Evolutionary conservation across 1,140 invertebrate genomes (phyloP).

Genomic region (Sipha flava): DNA sequence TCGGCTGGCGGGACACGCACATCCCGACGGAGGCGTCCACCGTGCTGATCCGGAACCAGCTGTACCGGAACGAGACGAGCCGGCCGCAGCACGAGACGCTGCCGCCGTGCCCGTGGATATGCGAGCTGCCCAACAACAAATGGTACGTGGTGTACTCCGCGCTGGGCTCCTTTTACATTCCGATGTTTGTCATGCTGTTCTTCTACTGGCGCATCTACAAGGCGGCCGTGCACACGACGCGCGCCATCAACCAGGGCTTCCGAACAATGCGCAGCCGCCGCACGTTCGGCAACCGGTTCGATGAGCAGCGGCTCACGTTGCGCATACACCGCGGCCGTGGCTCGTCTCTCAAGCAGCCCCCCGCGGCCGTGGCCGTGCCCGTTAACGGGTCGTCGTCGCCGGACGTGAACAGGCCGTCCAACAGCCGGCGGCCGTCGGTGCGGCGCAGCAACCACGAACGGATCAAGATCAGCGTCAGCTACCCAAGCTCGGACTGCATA

Average conservation of each 20-base stretch:
- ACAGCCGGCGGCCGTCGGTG: constrained; percentile 8
- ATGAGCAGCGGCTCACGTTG: constrained; percentile 80
- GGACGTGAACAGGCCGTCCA: constrained; percentile 6
- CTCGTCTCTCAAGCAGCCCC: constrained; percentile 48
- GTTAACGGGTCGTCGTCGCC: constrained; percentile 34
- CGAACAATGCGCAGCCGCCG: constrained; percentile 68
- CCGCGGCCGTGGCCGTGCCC: neutral
- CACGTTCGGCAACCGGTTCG: constrained; percentile 57
- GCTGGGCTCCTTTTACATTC: constrained; percentile 95
- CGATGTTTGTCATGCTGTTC: constrained; percentile 92
- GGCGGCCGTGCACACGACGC: constrained; percentile 79
- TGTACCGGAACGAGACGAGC: constrained; percentile 19
- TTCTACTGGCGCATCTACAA: constrained; percentile 94
- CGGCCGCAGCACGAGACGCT: constrained; percentile 17
- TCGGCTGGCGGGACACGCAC: constrained; percentile 81
- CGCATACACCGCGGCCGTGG: constrained; percentile 78
- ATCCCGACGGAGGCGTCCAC: neutral
- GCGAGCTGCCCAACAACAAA: constrained; percentile 42
- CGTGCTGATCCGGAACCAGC: constrained; percentile 11
- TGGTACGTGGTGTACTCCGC: constrained; percentile 93
- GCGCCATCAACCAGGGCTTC: constrained; percentile 85
- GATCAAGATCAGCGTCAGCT: constrained; percentile 73
- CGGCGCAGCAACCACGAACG: constrained; percentile 53
- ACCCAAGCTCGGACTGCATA: constrained; percentile 68
- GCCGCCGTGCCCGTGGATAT: constrained; percentile 66